Base-by-base conservation (phyloP, 2,113 vertebrate genomes). In the Microcebus tavaratra region DNA sequence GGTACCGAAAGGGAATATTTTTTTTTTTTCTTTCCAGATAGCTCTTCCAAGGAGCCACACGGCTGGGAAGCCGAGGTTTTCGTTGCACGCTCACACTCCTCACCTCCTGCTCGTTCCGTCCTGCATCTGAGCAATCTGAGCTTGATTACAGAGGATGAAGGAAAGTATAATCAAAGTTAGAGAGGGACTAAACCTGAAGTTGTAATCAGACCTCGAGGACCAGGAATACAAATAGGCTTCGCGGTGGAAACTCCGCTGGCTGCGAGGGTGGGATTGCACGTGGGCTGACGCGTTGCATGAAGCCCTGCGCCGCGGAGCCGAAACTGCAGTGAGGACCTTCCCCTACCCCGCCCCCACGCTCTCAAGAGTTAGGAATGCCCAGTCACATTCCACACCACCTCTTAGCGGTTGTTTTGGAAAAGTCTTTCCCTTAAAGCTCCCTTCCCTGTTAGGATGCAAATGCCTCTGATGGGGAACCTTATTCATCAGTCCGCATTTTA, bases 81-180 rank as follows among this genome's bases (percentile, higher is more conserved):
- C 91, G 95, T 63, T 78, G 23, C 76, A 88, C 73, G 29, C 61
- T 72, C 18, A 4, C 65, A 45, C 14, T 39, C 55, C 75, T 79
- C 90, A 88, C 84, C 96, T 89, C 91, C 86, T 85, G 63, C 53
- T 39, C 15, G 0, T 45, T 91, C 96, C 39, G n/a, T 23, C 1
- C 6, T 73, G 61, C 84, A 81, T 88, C 92, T 85, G 92, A 70
- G 88, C 76, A 53, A 92, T 92, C 80, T 78, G 68, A 89, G 83
- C 91, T 85, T 97, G 93, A 95, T 95, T 92, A 79, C 93, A 68
- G 94, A 93, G 63, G 65, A 81, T 55, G 94, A 73, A 84, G 68
- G 42, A 53, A 92, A 95, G 92, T 84, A 94, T 81, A 88, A 97
- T 97, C 97, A 88, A 88, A 96, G 90, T 97, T 92, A 67, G 48